Evolutionary conservation across 2,113 vertebrate genomes (phyloP), one percentile per base, ranked within the genome.

Genomic region (Psilopsiagon aymara): DNA sequence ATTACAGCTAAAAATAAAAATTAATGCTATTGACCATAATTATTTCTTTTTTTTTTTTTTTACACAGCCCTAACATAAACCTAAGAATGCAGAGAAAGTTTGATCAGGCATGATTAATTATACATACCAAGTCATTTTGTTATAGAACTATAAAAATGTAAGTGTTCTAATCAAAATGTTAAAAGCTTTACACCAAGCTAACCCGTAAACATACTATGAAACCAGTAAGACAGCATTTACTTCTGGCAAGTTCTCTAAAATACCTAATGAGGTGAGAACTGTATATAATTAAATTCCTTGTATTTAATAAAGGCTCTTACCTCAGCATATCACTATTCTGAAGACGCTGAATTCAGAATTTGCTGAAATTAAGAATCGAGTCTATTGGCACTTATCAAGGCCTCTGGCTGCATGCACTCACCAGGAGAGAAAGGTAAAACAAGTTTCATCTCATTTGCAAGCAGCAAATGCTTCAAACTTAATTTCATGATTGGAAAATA

Each of bases 1-100:
- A 71, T 60, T 79, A 47, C 18, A 76, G 41, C 84, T n/a, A 67
- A 66, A 86, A 62, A 83, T 66, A 92, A 94, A 88, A 94, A 84
- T 44, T 31, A 82, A 74, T 78, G 24, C 10, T 37, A 60, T 28
- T 28, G 44, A 66, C 66, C 55, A 37, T 20, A 92, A 73, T 63
- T 62, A 4, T 11, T 9, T 51, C 10, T 31, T n/a, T n/a, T n/a
- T n/a, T n/a, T n/a, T 79, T 76, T 84, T 84, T 86, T 68, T 8
- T 60, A 28, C 29, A 46, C 16, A 84, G 33, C 15, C 24, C 43
- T 69, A 59, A 59, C 31, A 80, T 79, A 85, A 95, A 91, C 10
- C 37, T 62, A 62, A 69, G 63, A 95, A 82, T 29, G 57, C n/a
- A 66, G 35, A 87, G 35, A 64, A 82, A 71, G 19, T 44, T 10